A percentile compares a stretch with the other conserved stretches of the same genome.
Conservation (phyloP, 2,797 vertebrate genomes). For the Catamblyrhynchus diadema region DNA sequence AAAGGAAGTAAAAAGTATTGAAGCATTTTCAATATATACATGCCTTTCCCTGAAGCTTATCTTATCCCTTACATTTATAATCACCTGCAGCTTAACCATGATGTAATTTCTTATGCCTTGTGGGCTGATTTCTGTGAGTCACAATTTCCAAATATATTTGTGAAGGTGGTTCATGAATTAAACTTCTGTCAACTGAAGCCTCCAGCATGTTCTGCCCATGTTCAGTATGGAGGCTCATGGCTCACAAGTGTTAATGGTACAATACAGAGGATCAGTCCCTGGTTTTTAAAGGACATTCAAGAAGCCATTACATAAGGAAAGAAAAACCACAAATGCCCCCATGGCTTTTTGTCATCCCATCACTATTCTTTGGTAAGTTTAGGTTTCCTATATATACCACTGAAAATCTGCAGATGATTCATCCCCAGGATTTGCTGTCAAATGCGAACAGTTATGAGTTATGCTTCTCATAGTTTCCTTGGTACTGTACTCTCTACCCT, state of each 20-base stretch:
- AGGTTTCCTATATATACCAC: slow-evolving; percentile 36
- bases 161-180: slow-evolving; percentile 66
- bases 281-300: not conserved
- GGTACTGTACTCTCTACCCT: not conserved
- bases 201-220: slow-evolving; percentile 52
- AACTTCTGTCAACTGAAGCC: slow-evolving; percentile 57
- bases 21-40: slow-evolving; percentile 1
- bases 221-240: slow-evolving; percentile 18
- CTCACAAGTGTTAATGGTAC: slow-evolving; percentile 20
- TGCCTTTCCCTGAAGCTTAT: slow-evolving; percentile 15
- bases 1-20: not conserved
- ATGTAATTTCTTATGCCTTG: slow-evolving; percentile 63
- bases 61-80: slow-evolving; percentile 54
- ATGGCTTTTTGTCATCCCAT: slow-evolving; percentile 1
- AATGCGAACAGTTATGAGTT: not conserved
- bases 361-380: not conserved
- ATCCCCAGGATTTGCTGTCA: slow-evolving; percentile 11
- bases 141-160: slow-evolving; percentile 65
- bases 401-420: slow-evolving; percentile 43
- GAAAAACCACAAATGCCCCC: not conserved
- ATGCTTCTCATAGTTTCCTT: not conserved
- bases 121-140: slow-evolving; percentile 65
- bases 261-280: not conserved
- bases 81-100: slow-evolving; percentile 57
- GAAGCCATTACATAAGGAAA: slow-evolving; percentile 24